These are phyloP conservation scores for Eupeodes corollae DNA, from an alignment of 1,140 invertebrate species.

Conservation along the genomic window DNA sequence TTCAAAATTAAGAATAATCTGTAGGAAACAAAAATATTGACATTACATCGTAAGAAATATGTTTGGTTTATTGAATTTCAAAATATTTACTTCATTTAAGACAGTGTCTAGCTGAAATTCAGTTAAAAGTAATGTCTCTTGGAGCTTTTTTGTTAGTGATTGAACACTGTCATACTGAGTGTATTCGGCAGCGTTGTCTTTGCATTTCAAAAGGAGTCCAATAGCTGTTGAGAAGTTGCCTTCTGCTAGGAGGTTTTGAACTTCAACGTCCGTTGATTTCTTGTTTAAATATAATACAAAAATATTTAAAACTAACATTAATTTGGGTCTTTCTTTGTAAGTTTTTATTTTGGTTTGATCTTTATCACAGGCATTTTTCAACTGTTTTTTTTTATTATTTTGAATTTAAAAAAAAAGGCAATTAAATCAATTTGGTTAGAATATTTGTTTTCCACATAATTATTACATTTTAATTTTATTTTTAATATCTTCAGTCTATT, in stretches of 20 bases:
- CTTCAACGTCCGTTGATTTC: slow-evolving; percentile 71
- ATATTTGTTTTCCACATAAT: too few relatives aligned
- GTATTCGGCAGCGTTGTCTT: slow-evolving; percentile 67
- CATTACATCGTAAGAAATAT: not conserved
- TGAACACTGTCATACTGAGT: slow-evolving; percentile 78
- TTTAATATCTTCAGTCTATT: too few relatives aligned
- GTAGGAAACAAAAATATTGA: slow-evolving; percentile 12
- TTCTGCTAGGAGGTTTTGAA: slow-evolving; percentile 67
- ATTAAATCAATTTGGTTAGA: too few relatives aligned
- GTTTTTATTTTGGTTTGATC: too few relatives aligned
- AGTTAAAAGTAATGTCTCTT: slow-evolving; percentile 82
- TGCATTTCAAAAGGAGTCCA: slow-evolving; percentile 74
- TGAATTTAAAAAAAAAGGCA: too few relatives aligned
- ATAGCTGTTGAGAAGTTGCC: slow-evolving; percentile 86
- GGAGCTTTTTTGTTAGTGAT: slow-evolving; percentile 72
- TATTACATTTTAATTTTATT: too few relatives aligned
- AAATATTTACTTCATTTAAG: slow-evolving; percentile 55
- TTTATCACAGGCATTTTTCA: too few relatives aligned
- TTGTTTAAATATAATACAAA: slow-evolving; percentile 2
- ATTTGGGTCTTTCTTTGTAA: too few relatives aligned
- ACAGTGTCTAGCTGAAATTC: slow-evolving; percentile 86
- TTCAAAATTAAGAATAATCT: slow-evolving; percentile 63
- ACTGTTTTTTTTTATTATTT: too few relatives aligned
- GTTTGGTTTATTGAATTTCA: too few relatives aligned
- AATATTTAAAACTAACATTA: too few relatives aligned